A percentile compares a stretch with the other conserved stretches of the same genome.
Evolutionary conservation across 2,888 invertebrate genomes (phyloP).

Genomic region (Lycocerus yunnanus): DNA sequence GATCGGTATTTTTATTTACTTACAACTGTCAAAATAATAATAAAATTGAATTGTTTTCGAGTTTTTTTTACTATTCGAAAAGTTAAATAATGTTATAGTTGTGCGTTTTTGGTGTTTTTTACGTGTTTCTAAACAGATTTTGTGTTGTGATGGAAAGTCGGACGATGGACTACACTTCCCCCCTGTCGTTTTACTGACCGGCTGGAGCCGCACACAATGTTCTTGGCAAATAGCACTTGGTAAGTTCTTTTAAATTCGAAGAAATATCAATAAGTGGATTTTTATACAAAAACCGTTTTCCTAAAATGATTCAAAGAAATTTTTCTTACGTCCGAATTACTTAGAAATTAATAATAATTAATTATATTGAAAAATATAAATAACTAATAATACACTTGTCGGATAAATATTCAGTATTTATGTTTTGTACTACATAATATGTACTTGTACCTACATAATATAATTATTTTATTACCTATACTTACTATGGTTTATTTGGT

Average conservation of each 20-base stretch:
- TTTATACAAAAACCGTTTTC: neutral
- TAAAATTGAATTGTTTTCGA: constrained; percentile 16
- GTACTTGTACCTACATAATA: too few relatives aligned
- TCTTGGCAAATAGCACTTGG: constrained; percentile 46
- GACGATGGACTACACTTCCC: constrained; percentile 44
- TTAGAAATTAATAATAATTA: too few relatives aligned
- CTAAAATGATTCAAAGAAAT: neutral
- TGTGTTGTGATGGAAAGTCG: constrained; percentile 51
- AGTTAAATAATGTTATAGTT: constrained; percentile 18
- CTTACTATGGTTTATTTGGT: too few relatives aligned
- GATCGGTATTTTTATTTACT: constrained; percentile 24
- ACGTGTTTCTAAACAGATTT: constrained; percentile 49
- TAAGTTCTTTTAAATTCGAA: constrained; percentile 37
- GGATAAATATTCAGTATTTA: too few relatives aligned
- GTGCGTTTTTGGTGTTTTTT: constrained; percentile 44
- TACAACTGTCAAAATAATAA: constrained; percentile 6
- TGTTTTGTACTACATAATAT: too few relatives aligned
- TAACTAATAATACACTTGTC: too few relatives aligned
- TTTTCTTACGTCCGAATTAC: neutral
- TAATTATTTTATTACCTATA: too few relatives aligned
- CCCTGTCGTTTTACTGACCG: constrained; percentile 37
- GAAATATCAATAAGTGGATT: neutral
- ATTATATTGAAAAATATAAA: too few relatives aligned
- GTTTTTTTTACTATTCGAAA: neutral
- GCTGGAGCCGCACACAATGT: constrained; percentile 40